These are phyloP conservation scores for Phytoseiulus persimilis DNA, from an alignment of 2,888 invertebrate species.

Conservation along the genomic window DNA sequence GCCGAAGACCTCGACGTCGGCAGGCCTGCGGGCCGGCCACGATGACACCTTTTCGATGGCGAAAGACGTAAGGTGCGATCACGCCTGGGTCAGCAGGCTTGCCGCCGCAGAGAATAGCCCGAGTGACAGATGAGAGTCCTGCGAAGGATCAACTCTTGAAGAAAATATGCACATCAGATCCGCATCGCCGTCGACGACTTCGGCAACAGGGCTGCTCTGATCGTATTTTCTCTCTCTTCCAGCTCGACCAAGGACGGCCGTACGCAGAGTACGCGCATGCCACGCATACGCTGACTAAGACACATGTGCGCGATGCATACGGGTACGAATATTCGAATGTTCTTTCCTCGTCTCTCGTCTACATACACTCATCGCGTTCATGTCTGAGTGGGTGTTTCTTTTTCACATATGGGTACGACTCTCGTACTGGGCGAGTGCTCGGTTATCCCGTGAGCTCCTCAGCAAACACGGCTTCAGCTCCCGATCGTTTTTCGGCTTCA, in stretches of 20 bases:
- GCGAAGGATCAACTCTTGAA: background rate
- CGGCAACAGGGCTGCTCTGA: background rate
- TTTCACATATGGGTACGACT: background rate
- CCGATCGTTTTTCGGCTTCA: no score
- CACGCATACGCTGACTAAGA: background rate
- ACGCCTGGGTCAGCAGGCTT: background rate
- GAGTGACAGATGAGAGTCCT: conserved; percentile 35
- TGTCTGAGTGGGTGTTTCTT: background rate
- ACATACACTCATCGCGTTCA: background rate
- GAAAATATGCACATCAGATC: background rate
- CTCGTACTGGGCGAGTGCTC: background rate
- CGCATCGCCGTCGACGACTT: background rate
- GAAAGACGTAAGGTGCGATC: background rate
- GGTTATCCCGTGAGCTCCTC: no score
- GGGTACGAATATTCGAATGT: background rate
- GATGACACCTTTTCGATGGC: background rate
- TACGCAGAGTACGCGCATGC: background rate
- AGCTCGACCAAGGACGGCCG: background rate
- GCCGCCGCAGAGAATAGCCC: background rate
- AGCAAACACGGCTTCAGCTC: no score
- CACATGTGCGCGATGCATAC: background rate
- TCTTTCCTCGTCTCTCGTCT: background rate
- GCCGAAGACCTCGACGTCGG: background rate
- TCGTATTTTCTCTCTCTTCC: background rate
- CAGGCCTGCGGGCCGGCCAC: background rate